Base-by-base conservation (phyloP, 2,113 vertebrate genomes). In the Ramphastos sulfuratus region DNA sequence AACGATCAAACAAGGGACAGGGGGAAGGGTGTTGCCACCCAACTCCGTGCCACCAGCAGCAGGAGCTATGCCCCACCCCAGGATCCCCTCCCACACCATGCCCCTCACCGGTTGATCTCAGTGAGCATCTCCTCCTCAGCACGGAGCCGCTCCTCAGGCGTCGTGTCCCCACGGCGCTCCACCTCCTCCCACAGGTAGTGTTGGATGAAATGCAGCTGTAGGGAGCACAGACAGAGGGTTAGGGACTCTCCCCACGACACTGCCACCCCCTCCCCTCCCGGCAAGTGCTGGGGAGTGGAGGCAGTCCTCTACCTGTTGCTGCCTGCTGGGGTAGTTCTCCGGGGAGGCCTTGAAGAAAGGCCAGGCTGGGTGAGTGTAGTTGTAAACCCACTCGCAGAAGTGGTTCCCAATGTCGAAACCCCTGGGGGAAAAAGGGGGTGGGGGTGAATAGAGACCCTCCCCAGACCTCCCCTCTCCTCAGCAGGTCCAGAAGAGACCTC, bases 361-460 rank as follows among this genome's bases (percentile, higher is more conserved):
- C 98, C 98, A 98, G 94, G 98, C 96, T 33, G 98, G 93, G 3
- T 99, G 98, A 1, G 98, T 98, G 90, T 99, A 99, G 93, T 99
- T 97, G 69, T 99, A 99, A 48, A 98, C 97, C 99, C 99, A 99
- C 89, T 99, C 99, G 35, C 98, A 99, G 96, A 99, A 99, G 93
- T 99, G 95, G 96, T 99, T 99, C 12, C 98, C 98, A 17, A 99
- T 98, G 95, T 99, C 99, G 65, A 99, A 99, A 31, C 99, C 99
- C 95, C 99, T 99, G 94, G 10, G 93, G 23, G 69, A 86, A 59
- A 13, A 24, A 52, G 12, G 50, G 12, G 3, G 52, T 37, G n/a
- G 31, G 8, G 30, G 12, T 55, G 30, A 50, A 24, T 23, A 46
- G 28, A 67, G 64, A 19, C 63, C 27, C 39, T 13, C 20, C 11